Conservation (phyloP, 2,113 vertebrate genomes). For the Orthonyx spaldingii region DNA sequence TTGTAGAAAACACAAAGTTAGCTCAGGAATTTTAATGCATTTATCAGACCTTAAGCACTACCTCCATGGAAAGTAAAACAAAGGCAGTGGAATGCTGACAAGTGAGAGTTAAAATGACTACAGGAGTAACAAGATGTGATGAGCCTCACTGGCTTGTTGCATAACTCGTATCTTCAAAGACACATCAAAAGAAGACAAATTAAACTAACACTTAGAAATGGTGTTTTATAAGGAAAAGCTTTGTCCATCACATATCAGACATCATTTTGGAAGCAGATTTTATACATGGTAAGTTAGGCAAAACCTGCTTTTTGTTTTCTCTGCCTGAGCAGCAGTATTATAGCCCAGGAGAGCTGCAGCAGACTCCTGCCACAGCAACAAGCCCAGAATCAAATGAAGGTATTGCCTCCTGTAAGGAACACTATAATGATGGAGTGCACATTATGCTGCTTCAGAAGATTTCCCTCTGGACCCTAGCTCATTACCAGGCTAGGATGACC, state of each 20-base stretch:
- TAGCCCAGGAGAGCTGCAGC: background rate
- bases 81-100: background rate
- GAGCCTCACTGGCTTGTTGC: background rate
- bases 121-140: fast-evolving
- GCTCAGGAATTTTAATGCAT: background rate
- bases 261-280: background rate
- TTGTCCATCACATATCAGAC: background rate
- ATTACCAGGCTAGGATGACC: background rate
- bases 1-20: background rate
- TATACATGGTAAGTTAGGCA: background rate
- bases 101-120: background rate
- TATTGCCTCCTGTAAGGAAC: background rate
- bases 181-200: background rate
- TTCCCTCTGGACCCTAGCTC: background rate
- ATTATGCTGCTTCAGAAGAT: background rate
- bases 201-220: background rate
- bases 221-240: background rate
- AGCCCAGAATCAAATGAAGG: background rate
- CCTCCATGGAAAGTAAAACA: background rate
- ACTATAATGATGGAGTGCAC: background rate
- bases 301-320: background rate
- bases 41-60: background rate
- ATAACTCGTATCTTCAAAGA: background rate
- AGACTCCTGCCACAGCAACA: background rate
- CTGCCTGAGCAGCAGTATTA: background rate